Percentiles rank a stretch among this genome's conserved stretches.
Conservation (phyloP, 2,797 vertebrate species). For the Cygnus olor region DNA sequence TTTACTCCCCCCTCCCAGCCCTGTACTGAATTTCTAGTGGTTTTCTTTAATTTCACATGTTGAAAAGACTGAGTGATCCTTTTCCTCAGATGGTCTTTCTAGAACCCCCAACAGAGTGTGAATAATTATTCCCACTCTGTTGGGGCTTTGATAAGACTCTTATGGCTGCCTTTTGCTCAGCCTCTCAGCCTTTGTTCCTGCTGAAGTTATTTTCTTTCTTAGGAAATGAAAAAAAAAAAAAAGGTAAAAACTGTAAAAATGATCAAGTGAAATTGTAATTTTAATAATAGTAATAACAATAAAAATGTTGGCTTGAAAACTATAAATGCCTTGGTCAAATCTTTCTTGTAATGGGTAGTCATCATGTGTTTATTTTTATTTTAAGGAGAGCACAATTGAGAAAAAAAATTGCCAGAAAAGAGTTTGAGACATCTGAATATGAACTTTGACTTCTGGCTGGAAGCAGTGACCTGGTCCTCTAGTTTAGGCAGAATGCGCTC, state of each 20-base stretch:
- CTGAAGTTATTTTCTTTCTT: slow-evolving; percentile 65
- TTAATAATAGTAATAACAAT: not conserved
- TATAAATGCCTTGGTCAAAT: not conserved
- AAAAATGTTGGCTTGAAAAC: slow-evolving; percentile 22
- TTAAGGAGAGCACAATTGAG: not conserved
- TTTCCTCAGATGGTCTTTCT: slow-evolving; percentile 64
- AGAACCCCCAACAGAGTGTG: slow-evolving; percentile 68
- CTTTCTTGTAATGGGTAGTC: not conserved
- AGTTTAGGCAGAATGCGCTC: rapidly evolving
- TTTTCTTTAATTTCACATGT: slow-evolving; percentile 61
- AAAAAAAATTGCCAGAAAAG: not conserved
- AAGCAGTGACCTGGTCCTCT: not conserved
- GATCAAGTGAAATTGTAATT: not conserved
- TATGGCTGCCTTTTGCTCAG: slow-evolving; percentile 71
- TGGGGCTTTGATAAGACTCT: slow-evolving; percentile 74
- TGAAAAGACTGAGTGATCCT: slow-evolving; percentile 61
- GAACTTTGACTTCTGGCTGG: not conserved
- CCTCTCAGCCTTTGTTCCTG: slow-evolving; percentile 72
- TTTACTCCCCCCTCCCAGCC: not conserved
- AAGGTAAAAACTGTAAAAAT: slow-evolving; percentile 13
- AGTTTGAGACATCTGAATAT: not conserved
- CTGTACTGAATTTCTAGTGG: slow-evolving; percentile 7
- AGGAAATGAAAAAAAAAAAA: not conserved
- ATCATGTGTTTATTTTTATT: not conserved
- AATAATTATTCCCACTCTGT: slow-evolving; percentile 74